These are phyloP conservation scores for Microhierax caerulescens DNA, from an alignment of 2,797 vertebrate species.

Conservation along the genomic window DNA sequence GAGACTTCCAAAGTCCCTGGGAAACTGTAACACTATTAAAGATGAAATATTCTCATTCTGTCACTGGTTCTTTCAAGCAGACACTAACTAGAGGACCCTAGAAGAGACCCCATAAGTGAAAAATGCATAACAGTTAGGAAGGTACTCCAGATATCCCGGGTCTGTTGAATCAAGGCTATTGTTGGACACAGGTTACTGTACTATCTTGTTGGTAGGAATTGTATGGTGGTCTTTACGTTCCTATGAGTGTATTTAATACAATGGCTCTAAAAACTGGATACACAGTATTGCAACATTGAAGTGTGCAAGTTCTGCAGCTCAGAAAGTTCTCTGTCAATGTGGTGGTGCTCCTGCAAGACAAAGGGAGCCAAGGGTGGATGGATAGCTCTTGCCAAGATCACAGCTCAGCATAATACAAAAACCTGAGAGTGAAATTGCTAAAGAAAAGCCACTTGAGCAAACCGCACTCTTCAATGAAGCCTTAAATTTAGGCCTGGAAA, in stretches of 20 bases:
- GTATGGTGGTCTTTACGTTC: neutral
- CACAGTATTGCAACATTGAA: neutral
- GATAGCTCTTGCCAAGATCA: neutral
- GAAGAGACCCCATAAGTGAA: neutral
- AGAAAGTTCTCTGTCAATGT: neutral
- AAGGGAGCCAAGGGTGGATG: neutral
- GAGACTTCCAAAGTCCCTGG: neutral
- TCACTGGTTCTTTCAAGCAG: neutral
- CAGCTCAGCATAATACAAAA: neutral
- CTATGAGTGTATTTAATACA: neutral
- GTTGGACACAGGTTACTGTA: neutral
- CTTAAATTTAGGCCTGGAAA: neutral
- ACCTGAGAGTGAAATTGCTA: neutral
- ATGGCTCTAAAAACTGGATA: neutral
- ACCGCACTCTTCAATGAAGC: neutral
- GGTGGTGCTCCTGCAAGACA: neutral
- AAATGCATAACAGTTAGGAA: neutral
- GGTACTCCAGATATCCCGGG: neutral
- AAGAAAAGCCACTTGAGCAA: neutral
- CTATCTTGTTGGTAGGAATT: neutral
- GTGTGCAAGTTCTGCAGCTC: neutral
- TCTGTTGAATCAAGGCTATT: neutral
- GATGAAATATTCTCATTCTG: neutral
- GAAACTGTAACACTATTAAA: neutral
- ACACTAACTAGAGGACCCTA: neutral